These are phyloP conservation scores for Microhierax caerulescens DNA, from an alignment of 2,797 vertebrate species.

Conservation along the genomic window DNA sequence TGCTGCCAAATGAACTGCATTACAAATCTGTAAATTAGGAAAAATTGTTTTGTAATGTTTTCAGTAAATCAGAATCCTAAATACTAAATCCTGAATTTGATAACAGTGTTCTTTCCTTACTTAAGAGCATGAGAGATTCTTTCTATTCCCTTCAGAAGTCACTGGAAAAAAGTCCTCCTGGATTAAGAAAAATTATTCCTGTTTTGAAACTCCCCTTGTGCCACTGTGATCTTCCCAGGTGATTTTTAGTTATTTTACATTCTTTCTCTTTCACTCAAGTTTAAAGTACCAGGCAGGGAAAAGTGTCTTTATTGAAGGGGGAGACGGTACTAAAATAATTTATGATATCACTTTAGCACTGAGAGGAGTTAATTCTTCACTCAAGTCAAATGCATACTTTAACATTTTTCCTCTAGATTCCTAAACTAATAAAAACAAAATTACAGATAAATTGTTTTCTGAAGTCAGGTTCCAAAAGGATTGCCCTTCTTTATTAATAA, in stretches of 20 bases:
- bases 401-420: neutral
- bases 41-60: neutral
- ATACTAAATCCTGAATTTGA: neutral
- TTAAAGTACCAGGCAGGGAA: neutral
- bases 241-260: neutral
- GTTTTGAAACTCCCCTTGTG: neutral
- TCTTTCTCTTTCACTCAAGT: neutral
- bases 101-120: neutral
- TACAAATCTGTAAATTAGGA: neutral
- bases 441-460: neutral
- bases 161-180: neutral
- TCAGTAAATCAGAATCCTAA: neutral
- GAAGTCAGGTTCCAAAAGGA: neutral
- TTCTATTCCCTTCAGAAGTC: neutral
- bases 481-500: neutral
- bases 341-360: neutral
- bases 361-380: neutral
- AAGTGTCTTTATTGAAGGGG: neutral
- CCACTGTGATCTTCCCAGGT: neutral
- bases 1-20: neutral
- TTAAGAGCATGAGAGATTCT: neutral
- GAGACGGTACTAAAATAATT: neutral
- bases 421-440: neutral
- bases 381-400: neutral
- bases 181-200: neutral